Base-by-base conservation (phyloP, 2,888 invertebrate species). In the Trachelus tabidus region DNA sequence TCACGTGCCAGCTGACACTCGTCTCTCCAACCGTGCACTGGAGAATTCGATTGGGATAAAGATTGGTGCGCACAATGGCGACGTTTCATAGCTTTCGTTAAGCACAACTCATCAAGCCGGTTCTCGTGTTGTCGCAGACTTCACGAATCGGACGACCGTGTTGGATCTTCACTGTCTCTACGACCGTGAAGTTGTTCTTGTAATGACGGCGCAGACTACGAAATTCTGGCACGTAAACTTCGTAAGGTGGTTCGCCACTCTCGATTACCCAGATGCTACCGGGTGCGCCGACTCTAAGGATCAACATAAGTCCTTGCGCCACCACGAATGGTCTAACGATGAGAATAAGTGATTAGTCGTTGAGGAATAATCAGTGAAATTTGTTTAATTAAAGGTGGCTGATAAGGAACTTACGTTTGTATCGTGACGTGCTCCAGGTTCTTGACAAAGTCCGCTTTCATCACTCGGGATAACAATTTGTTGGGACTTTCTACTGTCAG, bases 401-500 rank as follows among this genome's bases (percentile, higher is more conserved):
- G 40, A 40, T 40, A 15, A 34, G 31, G 6, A 6, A 85, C 89
- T 88, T 71, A 90, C 90, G 90, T 90, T 82, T 90, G 90, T 79
- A 90, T 90, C 4, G 89, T 84, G 0, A 90, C 76, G 71, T 89
- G 86, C 40, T 90, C 90, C 12, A 90, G 86, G 76, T 86, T 90
- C 73, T 90, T 90, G 1, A 90, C 90, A 69, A 90, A 90, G 75
- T 90, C 90, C 0, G 90, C 90, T 73, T 90, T 90, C 90, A 90
- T 90, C 1, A 90, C 88, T 79, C 90, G 79, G 4, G 90, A 90
- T 3, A 88, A 81, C 12, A 90, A 82, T 75, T 87, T 88, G 77
- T 90, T 90, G 1, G 90, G 88, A 56, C 90, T 89, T 79, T 90
- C 86, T 73, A 87, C 86, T 12, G 89, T 87, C 12, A 92, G 82